Evolutionary conservation across 2,888 invertebrate genomes (phyloP).

Genomic region (Tetrapedia diversipes): DNA sequence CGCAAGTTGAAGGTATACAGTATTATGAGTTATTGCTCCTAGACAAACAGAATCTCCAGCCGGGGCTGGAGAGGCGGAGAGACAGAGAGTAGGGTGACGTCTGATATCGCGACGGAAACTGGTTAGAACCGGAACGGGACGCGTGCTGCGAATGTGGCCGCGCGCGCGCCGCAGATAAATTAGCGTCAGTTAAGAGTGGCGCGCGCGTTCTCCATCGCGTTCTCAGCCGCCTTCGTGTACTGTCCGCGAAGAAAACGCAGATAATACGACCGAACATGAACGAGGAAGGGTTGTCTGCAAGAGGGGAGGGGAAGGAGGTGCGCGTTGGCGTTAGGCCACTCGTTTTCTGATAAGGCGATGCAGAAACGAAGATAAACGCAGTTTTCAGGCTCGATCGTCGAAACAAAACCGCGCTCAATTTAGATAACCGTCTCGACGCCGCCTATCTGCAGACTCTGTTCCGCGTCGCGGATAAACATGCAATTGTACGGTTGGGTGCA

Average conservation of each 20-base stretch:
- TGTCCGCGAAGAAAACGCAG: background rate
- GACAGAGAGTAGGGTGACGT: conserved; percentile 7
- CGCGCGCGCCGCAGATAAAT: conserved; percentile 53
- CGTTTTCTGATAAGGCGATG: conserved; percentile 26
- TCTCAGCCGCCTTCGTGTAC: background rate
- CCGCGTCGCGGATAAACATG: conserved; percentile 1
- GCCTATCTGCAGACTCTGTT: background rate
- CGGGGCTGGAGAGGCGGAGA: background rate
- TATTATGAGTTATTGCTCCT: too few relatives aligned
- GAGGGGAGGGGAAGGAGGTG: too few relatives aligned
- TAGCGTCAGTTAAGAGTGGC: conserved; percentile 40
- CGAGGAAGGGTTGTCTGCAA: background rate
- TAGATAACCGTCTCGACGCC: conserved; percentile 35
- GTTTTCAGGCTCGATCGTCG: background rate
- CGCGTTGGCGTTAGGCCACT: background rate
- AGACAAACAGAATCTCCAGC: background rate
- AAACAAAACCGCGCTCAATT: conserved; percentile 11
- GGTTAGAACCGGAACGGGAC: conserved; percentile 59
- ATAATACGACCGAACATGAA: background rate
- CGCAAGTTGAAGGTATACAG: too few relatives aligned
- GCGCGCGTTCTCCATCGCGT: conserved; percentile 12
- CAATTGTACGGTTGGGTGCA: too few relatives aligned
- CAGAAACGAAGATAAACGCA: conserved; percentile 6
- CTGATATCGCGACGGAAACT: conserved; percentile 59
- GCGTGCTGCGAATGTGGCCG: conserved; percentile 34